Conservation (phyloP, 2,888 invertebrate species). For the Leptinotarsa rubiginosa region DNA sequence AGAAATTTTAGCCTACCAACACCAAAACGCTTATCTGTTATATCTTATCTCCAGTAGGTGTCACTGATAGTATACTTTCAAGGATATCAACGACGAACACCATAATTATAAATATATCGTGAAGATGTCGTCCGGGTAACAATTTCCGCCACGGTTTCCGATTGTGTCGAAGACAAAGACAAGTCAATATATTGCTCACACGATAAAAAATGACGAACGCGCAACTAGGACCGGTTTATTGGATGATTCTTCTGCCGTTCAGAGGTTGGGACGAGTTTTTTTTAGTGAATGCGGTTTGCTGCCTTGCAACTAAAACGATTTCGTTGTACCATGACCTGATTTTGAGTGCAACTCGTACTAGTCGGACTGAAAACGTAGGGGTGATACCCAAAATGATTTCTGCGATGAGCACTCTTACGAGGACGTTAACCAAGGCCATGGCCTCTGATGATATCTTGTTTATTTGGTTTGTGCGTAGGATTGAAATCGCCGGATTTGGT, state of each 20-base stretch:
- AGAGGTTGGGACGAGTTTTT: slow-evolving; percentile 63
- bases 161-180: slow-evolving; percentile 57
- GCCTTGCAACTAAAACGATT: slow-evolving; percentile 65
- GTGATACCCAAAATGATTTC: slow-evolving; percentile 44
- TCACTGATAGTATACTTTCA: background rate
- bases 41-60: background rate
- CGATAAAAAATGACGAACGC: slow-evolving; percentile 63
- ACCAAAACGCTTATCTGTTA: too few relatives aligned
- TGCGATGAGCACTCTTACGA: slow-evolving; percentile 43
- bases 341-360: slow-evolving; percentile 63
- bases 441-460: slow-evolving; percentile 44
- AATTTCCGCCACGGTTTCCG: slow-evolving; percentile 50
- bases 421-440: slow-evolving; percentile 52
- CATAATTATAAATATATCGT: background rate
- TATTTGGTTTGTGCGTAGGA: slow-evolving; percentile 34
- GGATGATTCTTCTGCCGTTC: slow-evolving; percentile 63
- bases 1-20: too few relatives aligned
- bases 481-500: slow-evolving; percentile 1
- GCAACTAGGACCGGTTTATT: slow-evolving; percentile 62
- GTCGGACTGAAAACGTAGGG: slow-evolving; percentile 60
- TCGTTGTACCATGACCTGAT: slow-evolving; percentile 67
- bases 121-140: slow-evolving; percentile 17
- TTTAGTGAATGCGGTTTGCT: slow-evolving; percentile 64
- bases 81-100: background rate
- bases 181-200: slow-evolving; percentile 52